phyloP scores from a whole-genome alignment of 1,140 invertebrate species.

The Daktulosphaira vitifoliae region DNA sequence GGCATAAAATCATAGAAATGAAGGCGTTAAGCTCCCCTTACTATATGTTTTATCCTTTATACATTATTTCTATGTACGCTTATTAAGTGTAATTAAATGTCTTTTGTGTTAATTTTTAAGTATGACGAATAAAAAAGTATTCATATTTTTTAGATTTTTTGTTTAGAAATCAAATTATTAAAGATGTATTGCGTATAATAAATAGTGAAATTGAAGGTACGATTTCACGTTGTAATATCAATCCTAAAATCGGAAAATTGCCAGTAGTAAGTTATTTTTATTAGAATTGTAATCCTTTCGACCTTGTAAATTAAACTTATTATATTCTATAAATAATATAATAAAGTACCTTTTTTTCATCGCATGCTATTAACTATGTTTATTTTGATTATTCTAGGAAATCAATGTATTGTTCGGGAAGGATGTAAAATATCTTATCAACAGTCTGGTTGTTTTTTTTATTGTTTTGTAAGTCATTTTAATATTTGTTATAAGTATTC shows the following conservation, averaged over 20 bases:
- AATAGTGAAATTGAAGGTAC: neutral
- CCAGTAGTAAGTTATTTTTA: neutral
- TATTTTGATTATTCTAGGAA: neutral
- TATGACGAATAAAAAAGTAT: too few relatives aligned
- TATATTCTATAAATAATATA: too few relatives aligned
- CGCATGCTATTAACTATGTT: neutral
- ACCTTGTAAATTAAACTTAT: too few relatives aligned
- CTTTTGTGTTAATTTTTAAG: too few relatives aligned
- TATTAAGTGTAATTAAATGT: too few relatives aligned
- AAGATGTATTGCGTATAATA: neutral
- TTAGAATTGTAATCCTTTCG: too few relatives aligned
- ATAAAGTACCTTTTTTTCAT: too few relatives aligned
- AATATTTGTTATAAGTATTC: too few relatives aligned
- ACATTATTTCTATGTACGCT: too few relatives aligned
- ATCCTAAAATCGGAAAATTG: neutral
- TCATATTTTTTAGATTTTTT: conserved; percentile 20
- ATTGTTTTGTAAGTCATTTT: conserved; percentile 20
- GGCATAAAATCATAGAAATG: too few relatives aligned
- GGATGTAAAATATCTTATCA: neutral
- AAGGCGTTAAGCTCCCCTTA: too few relatives aligned
- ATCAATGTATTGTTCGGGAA: neutral
- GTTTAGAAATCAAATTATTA: conserved; percentile 18
- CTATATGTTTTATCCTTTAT: too few relatives aligned
- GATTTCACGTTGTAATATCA: neutral
- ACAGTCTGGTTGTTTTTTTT: neutral